Base-by-base conservation (phyloP, 1,140 invertebrate species). In the Lordiphosa stackelbergi region DNA sequence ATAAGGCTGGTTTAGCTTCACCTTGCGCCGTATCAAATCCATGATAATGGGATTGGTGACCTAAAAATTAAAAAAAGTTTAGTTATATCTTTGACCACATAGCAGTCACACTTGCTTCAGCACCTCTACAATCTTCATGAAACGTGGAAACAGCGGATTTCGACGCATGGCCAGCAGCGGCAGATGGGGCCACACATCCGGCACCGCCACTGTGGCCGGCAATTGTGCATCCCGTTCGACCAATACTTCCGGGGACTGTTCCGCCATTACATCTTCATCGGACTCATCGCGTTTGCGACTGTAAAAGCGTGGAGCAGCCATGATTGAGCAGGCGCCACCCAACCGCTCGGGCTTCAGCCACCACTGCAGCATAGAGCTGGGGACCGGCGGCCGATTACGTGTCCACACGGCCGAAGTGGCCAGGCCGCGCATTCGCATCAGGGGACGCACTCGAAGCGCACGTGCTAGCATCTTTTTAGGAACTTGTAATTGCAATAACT, bases 51-150 rank as follows among this genome's bases (percentile, higher is more conserved):
- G 94, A 90, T 99, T 94, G 13, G 93, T 92, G 10, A 99, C 90
- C 95, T 96, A 84, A 90, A 43, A 36, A 12, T 10, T 5, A 28
- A 8, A 12, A 7, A 41, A 3, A 10, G 1, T 46, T 11, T 4
- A 19, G 12, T 31, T 19, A 12, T 35, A 37, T 4, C 28, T 40
- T 5, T 36, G 9, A 1, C 8, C 28, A 36, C 2, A 46, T 9
- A 8, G 7, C 2, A 8, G 11, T 22, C 4, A 5, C 1, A 13
- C 13, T 7, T 22, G 4, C 3, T 13, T 24, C 8, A 77, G 85
- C 87, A 96, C 95, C 90, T 99, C 98, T 63, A 99, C 93, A 62
- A 99, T 92, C 90, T 99, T 99, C 59, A 99, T 97, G 89, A 99
- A 99, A 75, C 96, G 92, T 37, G 98, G 98, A 90, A 99, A 99